Percentiles rank a stretch among this genome's conserved stretches.
Conservation (phyloP, 1,140 invertebrate species). For the Pantala flavescens region DNA sequence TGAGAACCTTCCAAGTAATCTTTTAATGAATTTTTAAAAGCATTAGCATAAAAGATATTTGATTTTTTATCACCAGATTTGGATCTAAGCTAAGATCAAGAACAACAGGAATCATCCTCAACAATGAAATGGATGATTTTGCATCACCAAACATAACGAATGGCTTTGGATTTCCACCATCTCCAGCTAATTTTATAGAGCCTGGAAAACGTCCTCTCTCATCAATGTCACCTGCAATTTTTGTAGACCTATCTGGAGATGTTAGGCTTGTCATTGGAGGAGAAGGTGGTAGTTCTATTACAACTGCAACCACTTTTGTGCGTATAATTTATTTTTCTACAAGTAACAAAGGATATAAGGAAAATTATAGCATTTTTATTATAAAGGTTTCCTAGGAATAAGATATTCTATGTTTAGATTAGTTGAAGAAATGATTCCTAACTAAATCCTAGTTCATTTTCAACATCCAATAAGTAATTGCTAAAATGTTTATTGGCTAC, state of each 20-base stretch:
- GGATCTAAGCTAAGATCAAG: slow-evolving; percentile 58
- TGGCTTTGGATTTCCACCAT: slow-evolving; percentile 66
- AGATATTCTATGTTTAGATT: no score
- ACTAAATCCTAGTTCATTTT: no score
- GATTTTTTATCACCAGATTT: slow-evolving; percentile 45
- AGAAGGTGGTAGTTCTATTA: slow-evolving; percentile 83
- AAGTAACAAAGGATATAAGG: no score
- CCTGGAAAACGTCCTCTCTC: slow-evolving; percentile 77
- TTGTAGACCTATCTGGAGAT: slow-evolving; percentile 55
- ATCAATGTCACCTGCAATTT: slow-evolving; percentile 78
- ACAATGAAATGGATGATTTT: slow-evolving; percentile 96
- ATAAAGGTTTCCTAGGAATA: no score
- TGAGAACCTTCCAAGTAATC: no score
- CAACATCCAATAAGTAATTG: no score
- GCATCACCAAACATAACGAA: slow-evolving; percentile 68
- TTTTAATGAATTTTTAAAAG: no score
- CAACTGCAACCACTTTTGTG: slow-evolving; percentile 63
- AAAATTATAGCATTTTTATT: no score
- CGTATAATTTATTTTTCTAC: slow-evolving; percentile 26
- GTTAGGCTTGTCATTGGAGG: slow-evolving; percentile 66
- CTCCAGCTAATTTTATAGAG: slow-evolving; percentile 66
- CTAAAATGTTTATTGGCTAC: no score
- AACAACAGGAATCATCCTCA: slow-evolving; percentile 82
- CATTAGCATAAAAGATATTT: background rate
- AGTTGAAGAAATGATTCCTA: no score